Conservation (phyloP, 2,113 vertebrate species). For the Lasiurus borealis region DNA sequence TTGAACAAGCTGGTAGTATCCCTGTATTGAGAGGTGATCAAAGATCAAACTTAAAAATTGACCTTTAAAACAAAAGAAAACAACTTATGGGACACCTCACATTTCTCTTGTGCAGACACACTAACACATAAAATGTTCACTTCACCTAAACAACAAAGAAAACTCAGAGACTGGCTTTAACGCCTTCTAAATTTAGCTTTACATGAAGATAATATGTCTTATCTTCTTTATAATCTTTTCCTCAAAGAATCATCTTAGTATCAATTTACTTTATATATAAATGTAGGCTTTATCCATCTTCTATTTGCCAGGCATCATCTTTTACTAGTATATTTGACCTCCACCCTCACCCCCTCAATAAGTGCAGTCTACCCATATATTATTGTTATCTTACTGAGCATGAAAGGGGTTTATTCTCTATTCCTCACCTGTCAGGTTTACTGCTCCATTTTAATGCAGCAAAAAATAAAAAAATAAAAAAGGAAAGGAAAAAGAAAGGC, state of each 20-base stretch:
- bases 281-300: constrained; percentile 42
- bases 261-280: neutral
- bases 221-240: constrained; percentile 1
- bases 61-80: constrained; percentile 46
- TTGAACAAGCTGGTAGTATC: neutral
- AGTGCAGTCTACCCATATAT: neutral
- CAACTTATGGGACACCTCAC: constrained; percentile 24
- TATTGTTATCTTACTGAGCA: constrained; percentile 55
- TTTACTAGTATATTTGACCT: constrained; percentile 46
- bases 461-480: constrained; percentile 88
- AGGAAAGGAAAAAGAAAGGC: constrained; percentile 86
- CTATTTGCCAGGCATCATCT: constrained; percentile 31
- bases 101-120: constrained; percentile 50
- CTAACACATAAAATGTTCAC: constrained; percentile 50
- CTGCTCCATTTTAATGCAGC: constrained; percentile 97
- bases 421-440: constrained; percentile 99
- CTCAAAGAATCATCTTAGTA: constrained; percentile 28
- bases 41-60: constrained; percentile 14
- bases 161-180: constrained; percentile 26
- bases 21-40: neutral
- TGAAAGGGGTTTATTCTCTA: constrained; percentile 73
- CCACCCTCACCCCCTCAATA: constrained; percentile 36
- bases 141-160: constrained; percentile 14
- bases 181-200: constrained; percentile 13
- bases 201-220: neutral